phyloP scores from a whole-genome alignment of 2,797 vertebrate species.

The Tarsius wallacei region DNA sequence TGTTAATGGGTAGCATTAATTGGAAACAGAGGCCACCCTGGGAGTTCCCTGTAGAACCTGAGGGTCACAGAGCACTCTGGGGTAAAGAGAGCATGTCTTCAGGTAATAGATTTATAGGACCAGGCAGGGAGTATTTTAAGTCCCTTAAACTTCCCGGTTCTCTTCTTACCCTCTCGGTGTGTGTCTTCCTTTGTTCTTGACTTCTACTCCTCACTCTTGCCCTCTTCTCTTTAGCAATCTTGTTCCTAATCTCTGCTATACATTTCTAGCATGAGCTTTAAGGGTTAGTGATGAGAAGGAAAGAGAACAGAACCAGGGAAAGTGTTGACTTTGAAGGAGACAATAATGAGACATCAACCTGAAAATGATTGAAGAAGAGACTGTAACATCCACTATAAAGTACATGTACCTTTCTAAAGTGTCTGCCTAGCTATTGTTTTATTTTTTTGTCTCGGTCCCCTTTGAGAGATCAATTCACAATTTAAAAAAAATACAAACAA shows the following conservation, averaged over 20 bases:
- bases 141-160: background rate
- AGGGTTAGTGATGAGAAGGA: background rate
- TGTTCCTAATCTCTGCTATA: background rate
- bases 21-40: conserved; percentile 67
- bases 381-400: background rate
- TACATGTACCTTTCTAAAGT: background rate
- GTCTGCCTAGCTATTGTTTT: background rate
- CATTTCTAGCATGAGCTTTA: background rate
- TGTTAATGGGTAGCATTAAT: conserved; percentile 77
- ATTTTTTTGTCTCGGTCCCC: background rate
- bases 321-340: conserved; percentile 11
- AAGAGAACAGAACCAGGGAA: background rate
- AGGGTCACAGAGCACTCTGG: background rate
- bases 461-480: background rate
- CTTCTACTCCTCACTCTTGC: background rate
- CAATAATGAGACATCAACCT: background rate
- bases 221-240: background rate
- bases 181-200: conserved; percentile 8
- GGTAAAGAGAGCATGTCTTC: background rate
- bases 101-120: conserved; percentile 8
- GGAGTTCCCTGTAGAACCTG: conserved; percentile 37
- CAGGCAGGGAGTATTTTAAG: background rate
- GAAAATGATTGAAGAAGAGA: background rate
- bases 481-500: background rate
- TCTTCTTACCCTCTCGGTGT: background rate